Conservation (phyloP, 2,113 vertebrate species). For the Steatornis caripensis region DNA sequence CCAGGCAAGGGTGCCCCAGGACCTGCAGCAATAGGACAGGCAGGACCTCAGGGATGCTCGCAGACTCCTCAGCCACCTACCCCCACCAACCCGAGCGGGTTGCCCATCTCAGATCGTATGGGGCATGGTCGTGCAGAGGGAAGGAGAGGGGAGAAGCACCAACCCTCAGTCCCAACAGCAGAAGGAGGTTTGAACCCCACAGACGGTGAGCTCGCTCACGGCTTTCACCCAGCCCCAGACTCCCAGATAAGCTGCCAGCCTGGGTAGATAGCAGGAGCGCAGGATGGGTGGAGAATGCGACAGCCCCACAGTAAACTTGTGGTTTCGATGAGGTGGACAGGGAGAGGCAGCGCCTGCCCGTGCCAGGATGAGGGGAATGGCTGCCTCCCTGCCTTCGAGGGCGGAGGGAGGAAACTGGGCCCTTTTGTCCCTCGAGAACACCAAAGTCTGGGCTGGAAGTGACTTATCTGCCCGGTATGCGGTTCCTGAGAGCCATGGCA, state of each 20-base stretch:
- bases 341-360: slow-evolving; percentile 2
- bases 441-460: background rate
- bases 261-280: background rate
- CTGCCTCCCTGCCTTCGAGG: background rate
- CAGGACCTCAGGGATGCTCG: background rate
- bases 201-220: accelerated
- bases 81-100: background rate
- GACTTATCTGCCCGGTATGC: background rate
- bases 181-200: background rate
- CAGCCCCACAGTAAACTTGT: slow-evolving; percentile 39
- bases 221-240: background rate
- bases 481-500: background rate
- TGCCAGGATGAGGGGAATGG: background rate
- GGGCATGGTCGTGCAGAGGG: background rate
- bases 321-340: slow-evolving; percentile 10
- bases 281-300: background rate
- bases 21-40: background rate
- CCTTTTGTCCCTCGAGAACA: background rate
- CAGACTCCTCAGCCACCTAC: background rate
- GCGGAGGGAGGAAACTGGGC: background rate
- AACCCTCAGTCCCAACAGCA: background rate
- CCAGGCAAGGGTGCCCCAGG: background rate
- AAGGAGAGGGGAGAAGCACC: background rate
- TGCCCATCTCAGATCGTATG: background rate
- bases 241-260: background rate